Conservation (phyloP, 2,113 vertebrate species). For the Parus major region DNA sequence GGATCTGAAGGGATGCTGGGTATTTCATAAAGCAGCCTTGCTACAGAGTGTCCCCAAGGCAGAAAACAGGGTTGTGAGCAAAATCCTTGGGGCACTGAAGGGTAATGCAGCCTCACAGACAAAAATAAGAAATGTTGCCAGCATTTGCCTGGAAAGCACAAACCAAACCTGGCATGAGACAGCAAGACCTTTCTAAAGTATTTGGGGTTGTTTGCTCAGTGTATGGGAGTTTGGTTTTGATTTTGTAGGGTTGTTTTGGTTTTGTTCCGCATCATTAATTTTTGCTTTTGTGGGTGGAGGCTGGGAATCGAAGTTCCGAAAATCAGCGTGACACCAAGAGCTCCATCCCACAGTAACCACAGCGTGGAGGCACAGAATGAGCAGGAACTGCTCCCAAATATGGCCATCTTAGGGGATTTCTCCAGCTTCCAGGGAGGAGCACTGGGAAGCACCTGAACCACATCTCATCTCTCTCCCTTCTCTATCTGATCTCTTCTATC, state of each 20-base stretch:
- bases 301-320: background rate
- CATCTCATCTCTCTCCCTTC: background rate
- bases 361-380: background rate
- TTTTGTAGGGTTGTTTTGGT: background rate
- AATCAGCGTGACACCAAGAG: background rate
- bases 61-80: background rate
- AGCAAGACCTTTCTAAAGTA: background rate
- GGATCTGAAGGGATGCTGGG: background rate
- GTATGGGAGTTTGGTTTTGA: background rate
- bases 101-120: rapidly evolving
- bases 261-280: background rate
- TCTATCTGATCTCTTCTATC: background rate
- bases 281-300: background rate
- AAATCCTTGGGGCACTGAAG: background rate
- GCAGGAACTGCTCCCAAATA: background rate
- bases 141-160: background rate
- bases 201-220: background rate
- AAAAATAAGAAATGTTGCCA: background rate
- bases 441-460: background rate
- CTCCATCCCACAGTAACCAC: background rate
- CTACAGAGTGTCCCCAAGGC: background rate
- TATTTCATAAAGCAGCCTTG: background rate
- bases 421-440: background rate
- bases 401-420: background rate
- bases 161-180: background rate